These are phyloP conservation scores for Hippocampus abdominalis DNA, from an alignment of 2,113 vertebrate genomes.

Conservation along the genomic window DNA sequence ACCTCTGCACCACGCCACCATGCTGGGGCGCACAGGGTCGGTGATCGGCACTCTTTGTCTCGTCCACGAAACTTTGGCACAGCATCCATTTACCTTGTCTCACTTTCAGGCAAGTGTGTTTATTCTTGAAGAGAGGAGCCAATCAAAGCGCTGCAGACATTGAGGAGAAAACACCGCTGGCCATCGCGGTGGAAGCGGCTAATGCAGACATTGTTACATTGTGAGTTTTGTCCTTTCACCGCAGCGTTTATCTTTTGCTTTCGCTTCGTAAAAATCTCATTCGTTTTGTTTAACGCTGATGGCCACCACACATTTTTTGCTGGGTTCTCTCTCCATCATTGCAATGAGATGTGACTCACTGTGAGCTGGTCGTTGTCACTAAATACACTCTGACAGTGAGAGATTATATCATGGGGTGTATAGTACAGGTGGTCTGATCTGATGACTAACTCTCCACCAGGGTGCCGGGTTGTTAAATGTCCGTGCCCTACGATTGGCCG, in stretches of 20 bases:
- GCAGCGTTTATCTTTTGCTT: background rate
- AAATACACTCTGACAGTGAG: background rate
- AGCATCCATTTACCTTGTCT: background rate
- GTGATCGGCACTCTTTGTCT: conserved; percentile 9
- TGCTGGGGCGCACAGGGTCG: conserved; percentile 93
- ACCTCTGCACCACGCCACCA: conserved; percentile 92
- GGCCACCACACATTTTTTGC: background rate
- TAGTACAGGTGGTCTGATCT: background rate
- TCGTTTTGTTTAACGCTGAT: background rate
- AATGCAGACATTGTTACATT: conserved; percentile 97
- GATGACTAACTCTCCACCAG: background rate
- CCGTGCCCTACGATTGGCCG: too few species aligned
- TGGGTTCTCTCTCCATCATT: background rate
- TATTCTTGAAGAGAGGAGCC: conserved; percentile 95
- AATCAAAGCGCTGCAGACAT: conserved; percentile 94
- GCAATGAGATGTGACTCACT: background rate
- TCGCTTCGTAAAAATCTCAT: background rate
- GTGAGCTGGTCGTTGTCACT: background rate
- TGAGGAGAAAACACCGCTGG: conserved; percentile 88
- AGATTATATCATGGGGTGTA: background rate
- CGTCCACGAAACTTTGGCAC: background rate
- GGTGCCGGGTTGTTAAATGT: background rate
- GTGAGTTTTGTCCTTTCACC: conserved; percentile 67
- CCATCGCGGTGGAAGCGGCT: conserved; percentile 91
- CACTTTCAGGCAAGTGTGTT: conserved; percentile 87